These are phyloP conservation scores for Dynastes maya DNA, from an alignment of 2,888 invertebrate genomes.

Conservation along the genomic window DNA sequence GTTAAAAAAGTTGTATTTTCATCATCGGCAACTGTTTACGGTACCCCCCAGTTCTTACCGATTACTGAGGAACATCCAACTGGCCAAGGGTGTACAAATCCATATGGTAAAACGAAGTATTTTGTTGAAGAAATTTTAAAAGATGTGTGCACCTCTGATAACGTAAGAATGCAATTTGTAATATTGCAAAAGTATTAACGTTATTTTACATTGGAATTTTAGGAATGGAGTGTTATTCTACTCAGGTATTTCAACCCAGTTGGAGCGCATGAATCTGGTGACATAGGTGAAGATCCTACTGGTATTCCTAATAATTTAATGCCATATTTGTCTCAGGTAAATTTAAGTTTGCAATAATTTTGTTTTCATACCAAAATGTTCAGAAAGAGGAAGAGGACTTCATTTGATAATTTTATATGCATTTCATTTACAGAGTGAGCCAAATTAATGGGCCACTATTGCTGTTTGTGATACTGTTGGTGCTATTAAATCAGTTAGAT, in stretches of 20 bases:
- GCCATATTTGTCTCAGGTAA: conserved; percentile 90
- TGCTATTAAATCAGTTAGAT: too few species aligned
- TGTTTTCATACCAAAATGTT: not conserved
- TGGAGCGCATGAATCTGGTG: conserved; percentile 91
- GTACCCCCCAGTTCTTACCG: conserved; percentile 87
- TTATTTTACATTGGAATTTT: conserved; percentile 58
- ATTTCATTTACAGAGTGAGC: too few species aligned
- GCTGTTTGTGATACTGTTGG: too few species aligned
- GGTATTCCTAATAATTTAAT: conserved; percentile 95
- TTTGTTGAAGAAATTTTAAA: conserved; percentile 95
- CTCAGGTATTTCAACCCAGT: conserved; percentile 97
- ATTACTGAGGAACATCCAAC: conserved; percentile 88
- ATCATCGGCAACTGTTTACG: conserved; percentile 96
- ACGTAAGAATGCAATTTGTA: conserved; percentile 71
- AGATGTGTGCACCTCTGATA: conserved; percentile 85
- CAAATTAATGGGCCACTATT: too few species aligned
- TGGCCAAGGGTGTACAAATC: conserved; percentile 89
- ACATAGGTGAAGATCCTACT: conserved; percentile 93
- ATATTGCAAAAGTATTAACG: conserved; percentile 22
- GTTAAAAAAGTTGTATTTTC: conserved; percentile 88
- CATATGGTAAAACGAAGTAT: conserved; percentile 95
- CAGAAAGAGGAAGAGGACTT: too few species aligned
- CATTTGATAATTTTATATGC: too few species aligned
- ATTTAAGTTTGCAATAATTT: conserved; percentile 28
- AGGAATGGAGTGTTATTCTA: conserved; percentile 86